Evolutionary conservation across 2,797 vertebrate species (phyloP), one percentile per base, ranked within the genome.

Genomic region (Tolypeutes matacus): DNA sequence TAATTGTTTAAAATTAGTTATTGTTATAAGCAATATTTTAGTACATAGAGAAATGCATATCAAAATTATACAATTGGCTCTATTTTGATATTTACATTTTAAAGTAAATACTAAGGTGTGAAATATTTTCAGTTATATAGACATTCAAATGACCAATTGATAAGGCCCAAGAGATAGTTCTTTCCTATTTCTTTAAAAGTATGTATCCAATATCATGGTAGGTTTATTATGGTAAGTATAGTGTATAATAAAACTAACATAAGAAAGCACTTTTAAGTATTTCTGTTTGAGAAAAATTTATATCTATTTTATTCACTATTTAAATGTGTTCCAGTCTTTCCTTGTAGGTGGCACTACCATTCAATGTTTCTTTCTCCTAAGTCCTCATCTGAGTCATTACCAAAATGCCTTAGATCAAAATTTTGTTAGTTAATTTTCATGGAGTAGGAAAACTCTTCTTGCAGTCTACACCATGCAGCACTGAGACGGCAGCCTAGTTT

Each of bases 81-180:
- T 29, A 36, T 18, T 62, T 87, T 87, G 36, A 64, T 84, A 73
- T 15, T 92, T 93, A 34, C 18, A 82, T 95, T 88, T 90, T 86
- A 81, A 96, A 75, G 91, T 78, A n/a, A 93, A 93, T 82, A 69
- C 23, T 91, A 86, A 83, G 67, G 0, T 90, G 9, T 89, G 42
- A 86, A 94, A 27, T 95, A 92, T 77, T 80, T 86, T 77, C 12
- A 75, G 17, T 72, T 39, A 62, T 62, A 72, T 21, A 77, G 58
- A 93, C 25, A 73, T 93, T 94, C 51, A 75, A 49, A 87, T 58
- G 42, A 80, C 10, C 91, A 51, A 89, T 73, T 60, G n/a, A 31
- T 80, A 73, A 62, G 17, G 8, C 46, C 53, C 83, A 58, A 84
- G 92, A 31, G 9, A 51, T 12, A 88, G 17, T 60, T 80, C 8